Evolutionary conservation across 2,113 vertebrate species (phyloP), one percentile per base, ranked within the genome.

Genomic region (Dicrurus megarhynchus): DNA sequence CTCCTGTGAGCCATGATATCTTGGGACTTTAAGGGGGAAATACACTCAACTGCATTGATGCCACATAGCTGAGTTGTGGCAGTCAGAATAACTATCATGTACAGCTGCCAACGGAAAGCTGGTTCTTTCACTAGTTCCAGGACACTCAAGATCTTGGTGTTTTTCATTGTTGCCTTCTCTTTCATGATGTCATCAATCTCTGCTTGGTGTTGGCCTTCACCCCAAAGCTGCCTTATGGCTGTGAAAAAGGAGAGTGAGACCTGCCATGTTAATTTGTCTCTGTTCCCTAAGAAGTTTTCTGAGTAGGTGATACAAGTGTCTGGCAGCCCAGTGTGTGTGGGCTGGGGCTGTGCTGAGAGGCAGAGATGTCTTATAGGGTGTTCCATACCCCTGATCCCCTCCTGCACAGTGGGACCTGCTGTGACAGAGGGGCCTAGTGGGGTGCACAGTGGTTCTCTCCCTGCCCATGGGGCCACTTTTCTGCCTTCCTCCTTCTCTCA

Each of bases 141-240:
- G 85, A 98, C 94, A 5, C 98, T 97, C 95, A 97, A 97, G 74
- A 78, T 97, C 88, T 71, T 96, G 87, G 97, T 91, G 41, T 93
- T 97, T 91, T 96, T 95, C 82, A 97, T 67, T n/a, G 95, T 94
- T 19, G 87, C 96, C 60, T 97, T 98, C 97, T 99, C 98, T 95
- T 96, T 94, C 96, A 98, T 67, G 98, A 99, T 98, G 92, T 99
- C 98, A 86, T 98, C 98, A 56, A 98, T 93, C 71, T 98, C 98
- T 84, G 65, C 87, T 53, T 93, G 97, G 90, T 98, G 95, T 94
- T 98, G 98, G 63, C 92, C 95, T 88, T 97, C 78, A 52, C 98
- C 98, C 98, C 98, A 98, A n/a, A 99, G 91, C 86, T 87, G 98
- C 84, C 91, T 97, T 71, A 99, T 90, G 73, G 98, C 99, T 99